Percentiles rank a stretch among this genome's conserved stretches.
These are phyloP conservation scores for Pogonus chalceus DNA, from an alignment of 1,140 invertebrate genomes.

Conservation along the genomic window DNA sequence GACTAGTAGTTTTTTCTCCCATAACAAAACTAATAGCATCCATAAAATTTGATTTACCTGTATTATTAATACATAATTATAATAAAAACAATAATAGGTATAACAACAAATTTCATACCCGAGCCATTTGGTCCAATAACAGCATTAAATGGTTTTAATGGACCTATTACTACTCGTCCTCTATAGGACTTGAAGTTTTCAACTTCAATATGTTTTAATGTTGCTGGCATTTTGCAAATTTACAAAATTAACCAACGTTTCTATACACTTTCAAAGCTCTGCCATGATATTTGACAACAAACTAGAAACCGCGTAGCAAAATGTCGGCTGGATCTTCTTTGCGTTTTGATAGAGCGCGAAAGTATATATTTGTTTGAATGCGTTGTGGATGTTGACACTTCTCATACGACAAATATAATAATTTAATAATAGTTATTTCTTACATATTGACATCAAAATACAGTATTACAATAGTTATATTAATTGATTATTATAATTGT, in stretches of 20 bases:
- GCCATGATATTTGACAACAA: not conserved
- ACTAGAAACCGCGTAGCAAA: not conserved
- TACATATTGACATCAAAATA: too few relatives aligned
- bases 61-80: not conserved
- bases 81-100: not conserved
- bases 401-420: too few relatives aligned
- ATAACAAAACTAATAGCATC: not conserved
- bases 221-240: slow-evolving; percentile 8
- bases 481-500: too few relatives aligned
- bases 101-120: not conserved
- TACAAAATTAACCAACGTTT: too few relatives aligned
- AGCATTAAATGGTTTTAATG: not conserved
- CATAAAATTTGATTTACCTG: not conserved
- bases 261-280: too few relatives aligned
- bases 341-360: not conserved
- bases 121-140: not conserved
- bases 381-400: too few relatives aligned
- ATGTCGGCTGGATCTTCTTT: not conserved
- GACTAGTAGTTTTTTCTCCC: not conserved
- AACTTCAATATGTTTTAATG: not conserved
- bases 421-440: too few relatives aligned
- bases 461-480: too few relatives aligned
- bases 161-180: not conserved
- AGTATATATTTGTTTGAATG: too few relatives aligned
- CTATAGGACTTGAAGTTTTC: not conserved